Conservation (phyloP, 1,140 invertebrate genomes). For the Leptinotarsa undecemlineata region DNA sequence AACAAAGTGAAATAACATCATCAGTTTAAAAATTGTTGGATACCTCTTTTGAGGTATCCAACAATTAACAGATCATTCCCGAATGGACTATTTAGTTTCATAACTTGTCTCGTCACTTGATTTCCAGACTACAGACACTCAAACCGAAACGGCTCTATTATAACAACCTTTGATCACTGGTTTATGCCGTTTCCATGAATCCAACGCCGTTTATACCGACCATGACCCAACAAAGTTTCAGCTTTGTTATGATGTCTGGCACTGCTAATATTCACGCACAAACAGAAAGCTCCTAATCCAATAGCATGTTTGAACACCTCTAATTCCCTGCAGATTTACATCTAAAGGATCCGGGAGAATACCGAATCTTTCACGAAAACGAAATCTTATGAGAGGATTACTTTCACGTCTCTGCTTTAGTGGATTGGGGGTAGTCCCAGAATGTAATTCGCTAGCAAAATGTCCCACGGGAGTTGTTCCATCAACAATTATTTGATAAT, state of each 20-base stretch:
- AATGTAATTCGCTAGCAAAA: constrained; percentile 20
- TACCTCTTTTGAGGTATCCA: too few relatives aligned
- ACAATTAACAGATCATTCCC: too few relatives aligned
- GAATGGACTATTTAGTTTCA: too few relatives aligned
- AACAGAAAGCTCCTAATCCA: constrained; percentile 16
- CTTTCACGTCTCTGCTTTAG: constrained; percentile 20
- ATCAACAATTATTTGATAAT: constrained; percentile 22
- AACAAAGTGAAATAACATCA: too few relatives aligned
- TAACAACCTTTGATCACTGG: too few relatives aligned
- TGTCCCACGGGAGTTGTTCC: constrained; percentile 9
- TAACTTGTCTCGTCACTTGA: too few relatives aligned
- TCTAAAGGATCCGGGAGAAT: not conserved
- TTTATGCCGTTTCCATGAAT: too few relatives aligned
- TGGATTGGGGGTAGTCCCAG: constrained; percentile 7
- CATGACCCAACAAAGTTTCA: not conserved
- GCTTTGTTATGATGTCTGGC: not conserved
- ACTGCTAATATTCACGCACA: not conserved
- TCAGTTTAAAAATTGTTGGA: too few relatives aligned
- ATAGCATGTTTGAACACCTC: constrained; percentile 5
- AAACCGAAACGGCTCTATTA: too few relatives aligned
- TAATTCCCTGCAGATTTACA: constrained; percentile 11
- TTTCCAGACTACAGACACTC: too few relatives aligned
- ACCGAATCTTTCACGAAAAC: constrained; percentile 16
- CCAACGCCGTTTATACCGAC: not conserved
- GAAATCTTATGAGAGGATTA: constrained; percentile 21